Evolutionary conservation across 2,797 vertebrate genomes (phyloP), one percentile per base, ranked within the genome.

Genomic region (Xenopus petersii): DNA sequence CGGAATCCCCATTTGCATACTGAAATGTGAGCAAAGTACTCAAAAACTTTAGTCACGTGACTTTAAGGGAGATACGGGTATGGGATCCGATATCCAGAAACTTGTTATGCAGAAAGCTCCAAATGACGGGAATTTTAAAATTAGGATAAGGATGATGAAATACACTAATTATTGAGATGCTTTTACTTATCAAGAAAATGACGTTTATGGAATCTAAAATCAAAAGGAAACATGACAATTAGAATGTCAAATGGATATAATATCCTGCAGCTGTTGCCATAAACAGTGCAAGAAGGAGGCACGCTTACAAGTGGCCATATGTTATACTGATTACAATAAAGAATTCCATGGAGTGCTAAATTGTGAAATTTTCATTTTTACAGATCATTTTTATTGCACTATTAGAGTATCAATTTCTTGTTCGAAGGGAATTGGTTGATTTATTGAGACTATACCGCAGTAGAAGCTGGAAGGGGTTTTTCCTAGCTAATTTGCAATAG

Each of bases 331-430:
- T 33, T 33, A 63, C 30, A 36, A 26, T 33, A 24, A 63, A 63
- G 26, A 63, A 63, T 36, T 63, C 61, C 30, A 33, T 12, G 30
- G 12, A 63, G 12, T 36, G 30, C 30, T 63, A 63, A 63, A 63
- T 63, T 63, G 61, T 63, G 13, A 63, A 36, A 36, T 63, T 63
- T 13, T 63, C 30, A 63, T 63, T 63, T 51, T 36, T 63, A 63
- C 61, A 63, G 26, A 33, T 33, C 61, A 63, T 36, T 36, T 63
- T 33, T 63, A 61, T 61, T 61, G 26, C 26, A 24, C 2, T 63
- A 36, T 63, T 63, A 63, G 7, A 33, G 30, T 36, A 33, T 63
- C 13, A 12, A 36, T 63, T 63, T 63, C 61, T 30, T 63, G 30
- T 36, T 63, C 36, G 61, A 63, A 36, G 13, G 26, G 61, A 63